phyloP scores from a whole-genome alignment of 30 jellyfish, hydroid and myxozoan genomes.

The Cassiopea xamachana region DNA sequence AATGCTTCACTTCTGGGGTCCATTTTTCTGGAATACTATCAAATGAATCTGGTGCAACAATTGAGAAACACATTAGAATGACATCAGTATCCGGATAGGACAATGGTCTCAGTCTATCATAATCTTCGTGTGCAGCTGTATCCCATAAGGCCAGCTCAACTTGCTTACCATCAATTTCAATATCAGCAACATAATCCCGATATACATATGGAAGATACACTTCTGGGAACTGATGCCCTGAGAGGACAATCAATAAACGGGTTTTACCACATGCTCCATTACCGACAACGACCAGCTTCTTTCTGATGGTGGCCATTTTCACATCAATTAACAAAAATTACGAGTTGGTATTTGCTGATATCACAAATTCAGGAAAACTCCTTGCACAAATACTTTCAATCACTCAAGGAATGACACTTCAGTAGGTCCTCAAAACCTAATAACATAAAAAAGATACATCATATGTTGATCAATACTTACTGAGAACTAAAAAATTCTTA shows the following conservation, averaged over 20 bases:
- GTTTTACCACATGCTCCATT: conserved; percentile 99
- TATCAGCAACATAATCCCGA: conserved; percentile 98
- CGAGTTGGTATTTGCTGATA: not conserved
- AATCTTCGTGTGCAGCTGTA: conserved; percentile 99
- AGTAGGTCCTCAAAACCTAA: too few species aligned
- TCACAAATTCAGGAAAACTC: too few species aligned
- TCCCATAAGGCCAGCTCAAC: conserved; percentile 99
- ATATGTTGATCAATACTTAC: too few species aligned
- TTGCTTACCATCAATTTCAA: conserved; percentile 96
- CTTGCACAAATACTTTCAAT: too few species aligned
- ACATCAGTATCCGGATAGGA: conserved; percentile 99
- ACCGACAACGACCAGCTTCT: conserved; percentile 98
- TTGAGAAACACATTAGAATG: conserved; percentile 96
- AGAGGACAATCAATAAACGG: conserved; percentile 92
- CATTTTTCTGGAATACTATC: conserved; percentile 99
- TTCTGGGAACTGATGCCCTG: conserved; percentile 99
- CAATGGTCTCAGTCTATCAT: conserved; percentile 98
- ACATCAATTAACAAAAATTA: not conserved
- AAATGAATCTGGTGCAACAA: conserved; percentile 95
- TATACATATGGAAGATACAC: conserved; percentile 99
- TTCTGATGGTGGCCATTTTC: conserved; percentile 97
- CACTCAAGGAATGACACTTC: too few species aligned
- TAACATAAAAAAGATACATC: too few species aligned
- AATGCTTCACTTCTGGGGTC: conserved; percentile 99
- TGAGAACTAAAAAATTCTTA: too few species aligned